Base-by-base conservation (phyloP, 2,797 vertebrate genomes). In the Poeciliopsis paucimaculata region DNA sequence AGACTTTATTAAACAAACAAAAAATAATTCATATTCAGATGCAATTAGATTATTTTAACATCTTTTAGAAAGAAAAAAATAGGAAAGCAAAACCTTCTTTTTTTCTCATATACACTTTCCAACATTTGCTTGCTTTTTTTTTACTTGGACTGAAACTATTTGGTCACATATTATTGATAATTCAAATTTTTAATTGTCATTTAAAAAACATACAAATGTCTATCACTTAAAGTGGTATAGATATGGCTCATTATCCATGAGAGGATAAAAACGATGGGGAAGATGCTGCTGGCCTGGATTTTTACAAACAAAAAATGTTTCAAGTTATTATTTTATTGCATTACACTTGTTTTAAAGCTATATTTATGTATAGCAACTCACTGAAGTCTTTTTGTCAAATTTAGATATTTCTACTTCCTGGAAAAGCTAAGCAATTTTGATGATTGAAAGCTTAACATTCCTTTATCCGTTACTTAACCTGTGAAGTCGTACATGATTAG, bases 1-100 rank as follows among this genome's bases (percentile, higher is more conserved):
- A 80, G 78, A 88, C 72, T 93, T 93, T 93, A 93, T 93, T 94
- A 71, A 87, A 83, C 85, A 92, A 93, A 89, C 72, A 84, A 45
- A 91, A 89, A 80, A 91, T 83, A 82, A 83, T 88, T 57, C 26
- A 76, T 80, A 85, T 81, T 82, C 73, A 78, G 26, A 86, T 87
- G 89, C 77, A 76, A 90, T 47, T 79, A 77, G 84, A 87, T 79
- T 79, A 28, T 66, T 77, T 55, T 5, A 84, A 85, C 39, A 12
- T 75, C 62, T 62, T 72, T 76, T 55, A 80, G 15, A 89, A 90
- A 76, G 72, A 41, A 60, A 57, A 2, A n/a, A 11, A 71, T 43
- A 79, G 66, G 41, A 75, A 78, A 73, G 43, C 75, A 76, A 72
- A 83, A 36, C 53, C 72, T 62, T 53, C 83, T 81, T 79, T 49